phyloP scores from a whole-genome alignment of 2,888 invertebrate genomes.

The Ecdyonurus torrentis region DNA sequence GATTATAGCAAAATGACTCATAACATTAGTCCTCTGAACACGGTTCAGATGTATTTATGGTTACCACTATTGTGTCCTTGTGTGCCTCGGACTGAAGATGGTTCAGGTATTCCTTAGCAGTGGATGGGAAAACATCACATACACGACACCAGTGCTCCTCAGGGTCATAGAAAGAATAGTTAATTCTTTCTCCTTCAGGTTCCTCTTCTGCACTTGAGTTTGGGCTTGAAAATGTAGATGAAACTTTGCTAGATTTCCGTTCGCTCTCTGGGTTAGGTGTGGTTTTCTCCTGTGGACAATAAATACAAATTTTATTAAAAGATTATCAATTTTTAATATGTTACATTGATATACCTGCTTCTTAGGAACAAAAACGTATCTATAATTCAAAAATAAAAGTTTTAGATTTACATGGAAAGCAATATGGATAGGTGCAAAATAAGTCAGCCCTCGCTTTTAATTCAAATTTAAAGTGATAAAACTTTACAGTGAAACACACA shows the following conservation, averaged over 20 bases:
- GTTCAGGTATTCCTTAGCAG: conserved; percentile 68
- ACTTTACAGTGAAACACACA: too few relatives aligned
- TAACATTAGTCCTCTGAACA: too few relatives aligned
- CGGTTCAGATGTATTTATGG: background rate
- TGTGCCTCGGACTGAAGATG: conserved; percentile 69
- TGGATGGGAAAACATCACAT: conserved; percentile 72
- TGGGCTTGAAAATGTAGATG: conserved; percentile 9
- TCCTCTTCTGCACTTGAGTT: conserved; percentile 32
- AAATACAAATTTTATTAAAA: too few relatives aligned
- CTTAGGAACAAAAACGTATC: too few relatives aligned
- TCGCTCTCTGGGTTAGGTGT: background rate
- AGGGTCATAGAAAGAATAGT: conserved; percentile 74
- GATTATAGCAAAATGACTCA: too few relatives aligned
- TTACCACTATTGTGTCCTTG: conserved; percentile 34
- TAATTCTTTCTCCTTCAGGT: conserved; percentile 21
- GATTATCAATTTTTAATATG: too few relatives aligned
- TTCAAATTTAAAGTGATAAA: too few relatives aligned
- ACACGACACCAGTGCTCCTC: conserved; percentile 82
- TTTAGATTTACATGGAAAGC: too few relatives aligned
- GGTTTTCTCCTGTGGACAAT: background rate
- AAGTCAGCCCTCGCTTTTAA: too few relatives aligned
- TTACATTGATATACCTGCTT: too few relatives aligned
- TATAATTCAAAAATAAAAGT: too few relatives aligned
- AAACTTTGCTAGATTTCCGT: background rate
- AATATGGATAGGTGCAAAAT: too few relatives aligned